Conservation (phyloP, 30 jellyfish, hydroid and myxozoan species). For the Aurelia aurita complex sp. Pacific region DNA sequence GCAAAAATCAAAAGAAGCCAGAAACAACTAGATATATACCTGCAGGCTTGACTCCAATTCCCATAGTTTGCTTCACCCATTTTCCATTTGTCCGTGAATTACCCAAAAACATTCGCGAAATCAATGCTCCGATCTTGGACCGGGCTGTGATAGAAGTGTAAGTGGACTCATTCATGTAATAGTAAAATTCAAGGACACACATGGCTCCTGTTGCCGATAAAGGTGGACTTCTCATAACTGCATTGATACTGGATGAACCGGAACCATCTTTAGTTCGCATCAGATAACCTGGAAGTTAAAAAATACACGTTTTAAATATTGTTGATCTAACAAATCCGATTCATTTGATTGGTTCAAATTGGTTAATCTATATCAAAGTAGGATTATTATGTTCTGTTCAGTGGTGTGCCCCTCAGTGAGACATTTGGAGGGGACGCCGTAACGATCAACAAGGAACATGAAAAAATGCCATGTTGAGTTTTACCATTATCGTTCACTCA, state of each 20-base stretch:
- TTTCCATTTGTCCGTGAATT: constrained; percentile 20
- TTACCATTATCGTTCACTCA: too few species aligned
- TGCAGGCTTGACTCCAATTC: constrained; percentile 86
- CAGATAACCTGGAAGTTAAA: constrained; percentile 35
- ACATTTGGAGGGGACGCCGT: too few species aligned
- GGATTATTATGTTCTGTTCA: too few species aligned
- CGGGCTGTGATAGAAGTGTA: constrained; percentile 46
- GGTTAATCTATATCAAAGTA: too few species aligned
- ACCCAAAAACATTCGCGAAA: constrained; percentile 43
- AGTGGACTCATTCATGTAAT: constrained; percentile 42
- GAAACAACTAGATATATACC: constrained; percentile 44
- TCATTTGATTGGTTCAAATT: too few species aligned
- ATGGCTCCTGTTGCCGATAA: constrained; percentile 81
- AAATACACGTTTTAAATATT: too few species aligned
- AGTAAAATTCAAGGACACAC: constrained; percentile 76
- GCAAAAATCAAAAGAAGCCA: too few species aligned
- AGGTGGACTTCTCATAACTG: constrained; percentile 58
- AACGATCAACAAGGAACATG: too few species aligned
- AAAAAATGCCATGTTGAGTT: too few species aligned
- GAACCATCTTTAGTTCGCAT: constrained; percentile 55
- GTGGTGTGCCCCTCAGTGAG: too few species aligned
- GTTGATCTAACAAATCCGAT: too few species aligned
- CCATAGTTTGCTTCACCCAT: constrained; percentile 75
- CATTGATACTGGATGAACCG: constrained; percentile 47
- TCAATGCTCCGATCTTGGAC: constrained; percentile 19